These are phyloP conservation scores for Scelioninae gen. 2 DNA, from an alignment of 2,888 invertebrate genomes.

Conservation along the genomic window DNA sequence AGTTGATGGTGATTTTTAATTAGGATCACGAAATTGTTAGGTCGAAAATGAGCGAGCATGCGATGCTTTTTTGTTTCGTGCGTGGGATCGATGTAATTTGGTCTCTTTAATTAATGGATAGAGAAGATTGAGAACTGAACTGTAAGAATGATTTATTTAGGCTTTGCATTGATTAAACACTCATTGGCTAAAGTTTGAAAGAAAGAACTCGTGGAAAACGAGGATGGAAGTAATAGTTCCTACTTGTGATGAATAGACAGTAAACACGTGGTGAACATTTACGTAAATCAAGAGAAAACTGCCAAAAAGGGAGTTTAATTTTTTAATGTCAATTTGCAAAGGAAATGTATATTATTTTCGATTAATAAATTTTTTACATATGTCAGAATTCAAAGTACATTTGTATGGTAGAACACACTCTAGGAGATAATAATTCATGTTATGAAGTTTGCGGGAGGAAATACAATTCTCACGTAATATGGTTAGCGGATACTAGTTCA, in stretches of 20 bases:
- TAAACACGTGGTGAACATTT: slow-evolving; percentile 20
- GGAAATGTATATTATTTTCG: too few relatives aligned
- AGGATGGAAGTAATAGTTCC: slow-evolving; percentile 34
- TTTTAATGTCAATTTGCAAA: too few relatives aligned
- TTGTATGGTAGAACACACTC: too few relatives aligned
- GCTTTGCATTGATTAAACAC: slow-evolving; percentile 47
- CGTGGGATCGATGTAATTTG: slow-evolving; percentile 51
- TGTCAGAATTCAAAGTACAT: too few relatives aligned
- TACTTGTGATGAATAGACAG: slow-evolving; percentile 17
- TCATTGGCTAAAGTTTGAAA: slow-evolving; percentile 26
- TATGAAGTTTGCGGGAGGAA: slow-evolving; percentile 5
- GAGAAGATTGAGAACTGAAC: slow-evolving; percentile 39
- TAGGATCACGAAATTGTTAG: slow-evolving; percentile 49
- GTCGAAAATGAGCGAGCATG: slow-evolving; percentile 24
- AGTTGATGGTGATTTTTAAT: slow-evolving; percentile 41
- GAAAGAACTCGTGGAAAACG: slow-evolving; percentile 6
- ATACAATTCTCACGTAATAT: slow-evolving; percentile 4
- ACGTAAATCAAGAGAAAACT: slow-evolving; percentile 1
- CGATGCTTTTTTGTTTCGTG: slow-evolving; percentile 42
- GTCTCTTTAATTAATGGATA: slow-evolving; percentile 53
- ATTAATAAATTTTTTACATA: too few relatives aligned
- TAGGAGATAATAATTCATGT: too few relatives aligned
- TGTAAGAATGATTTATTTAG: slow-evolving; percentile 51
- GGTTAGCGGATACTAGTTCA: slow-evolving; percentile 7
- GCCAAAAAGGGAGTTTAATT: too few relatives aligned